Conservation (phyloP, 2,888 invertebrate species). For the Lathronympha strigana region DNA sequence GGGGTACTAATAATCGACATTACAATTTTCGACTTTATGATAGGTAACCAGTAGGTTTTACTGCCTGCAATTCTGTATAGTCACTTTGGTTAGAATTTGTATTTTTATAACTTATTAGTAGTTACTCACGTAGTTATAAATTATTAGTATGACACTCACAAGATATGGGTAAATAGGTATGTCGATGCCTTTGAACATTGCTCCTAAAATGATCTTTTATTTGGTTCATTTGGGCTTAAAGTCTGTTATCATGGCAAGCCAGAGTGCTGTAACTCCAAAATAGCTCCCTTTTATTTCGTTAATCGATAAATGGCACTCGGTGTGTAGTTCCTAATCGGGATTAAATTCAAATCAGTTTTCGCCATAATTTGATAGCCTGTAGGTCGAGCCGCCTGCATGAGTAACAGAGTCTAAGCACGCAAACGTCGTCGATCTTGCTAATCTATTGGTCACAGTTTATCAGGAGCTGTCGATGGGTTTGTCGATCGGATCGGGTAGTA, state of each 20-base stretch:
- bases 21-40: too few relatives aligned
- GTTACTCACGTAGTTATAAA: too few relatives aligned
- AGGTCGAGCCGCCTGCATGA: not conserved
- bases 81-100: too few relatives aligned
- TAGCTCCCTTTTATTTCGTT: not conserved
- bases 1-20: too few relatives aligned
- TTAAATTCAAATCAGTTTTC: slow-evolving; percentile 19
- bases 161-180: too few relatives aligned
- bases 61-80: too few relatives aligned
- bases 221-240: too few relatives aligned
- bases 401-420: slow-evolving; percentile 24
- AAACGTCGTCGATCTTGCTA: slow-evolving; percentile 21
- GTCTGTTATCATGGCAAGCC: not conserved
- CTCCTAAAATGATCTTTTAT: too few relatives aligned
- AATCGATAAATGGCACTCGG: not conserved
- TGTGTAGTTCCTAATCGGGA: not conserved
- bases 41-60: too few relatives aligned
- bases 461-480: slow-evolving; percentile 13
- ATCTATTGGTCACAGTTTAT: slow-evolving; percentile 31
- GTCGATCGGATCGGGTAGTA: slow-evolving; percentile 6
- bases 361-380: not conserved
- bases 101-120: too few relatives aligned
- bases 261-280: not conserved
- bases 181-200: too few relatives aligned
- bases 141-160: too few relatives aligned